Conservation (phyloP, 1,140 invertebrate genomes). For the Drosophila willistoni region DNA sequence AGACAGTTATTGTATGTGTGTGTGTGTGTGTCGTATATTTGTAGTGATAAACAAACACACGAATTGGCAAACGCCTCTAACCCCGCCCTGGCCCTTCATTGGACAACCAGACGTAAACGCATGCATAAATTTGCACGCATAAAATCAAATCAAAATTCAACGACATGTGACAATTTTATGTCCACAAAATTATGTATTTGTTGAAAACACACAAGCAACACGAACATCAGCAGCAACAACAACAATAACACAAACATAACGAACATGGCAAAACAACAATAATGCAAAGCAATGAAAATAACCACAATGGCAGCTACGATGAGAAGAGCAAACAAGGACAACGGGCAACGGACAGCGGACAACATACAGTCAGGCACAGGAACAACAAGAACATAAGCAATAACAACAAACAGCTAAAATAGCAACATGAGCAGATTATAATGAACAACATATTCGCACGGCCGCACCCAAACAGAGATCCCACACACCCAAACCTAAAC, state of each 20-base stretch:
- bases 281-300: constrained; percentile 76
- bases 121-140: constrained; percentile 80
- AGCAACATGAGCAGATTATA: constrained; percentile 80
- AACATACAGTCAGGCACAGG: not conserved
- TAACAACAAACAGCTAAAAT: constrained; percentile 80
- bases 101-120: constrained; percentile 52
- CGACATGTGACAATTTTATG: constrained; percentile 82
- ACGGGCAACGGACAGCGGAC: constrained; percentile 33
- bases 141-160: constrained; percentile 82
- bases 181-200: constrained; percentile 82
- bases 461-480: constrained; percentile 63
- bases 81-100: constrained; percentile 2
- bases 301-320: constrained; percentile 63
- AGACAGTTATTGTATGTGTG: constrained; percentile 13
- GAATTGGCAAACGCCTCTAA: constrained; percentile 29
- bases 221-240: constrained; percentile 26
- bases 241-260: constrained; percentile 34
- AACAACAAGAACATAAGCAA: constrained; percentile 63
- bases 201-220: constrained; percentile 70
- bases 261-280: constrained; percentile 73
- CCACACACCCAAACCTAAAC: not conserved
- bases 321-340: constrained; percentile 49
- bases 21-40: constrained; percentile 36
- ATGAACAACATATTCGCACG: constrained; percentile 80
- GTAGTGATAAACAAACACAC: constrained; percentile 58